Conservation (phyloP, 1,140 invertebrate genomes). For the Micrasema minimum region DNA sequence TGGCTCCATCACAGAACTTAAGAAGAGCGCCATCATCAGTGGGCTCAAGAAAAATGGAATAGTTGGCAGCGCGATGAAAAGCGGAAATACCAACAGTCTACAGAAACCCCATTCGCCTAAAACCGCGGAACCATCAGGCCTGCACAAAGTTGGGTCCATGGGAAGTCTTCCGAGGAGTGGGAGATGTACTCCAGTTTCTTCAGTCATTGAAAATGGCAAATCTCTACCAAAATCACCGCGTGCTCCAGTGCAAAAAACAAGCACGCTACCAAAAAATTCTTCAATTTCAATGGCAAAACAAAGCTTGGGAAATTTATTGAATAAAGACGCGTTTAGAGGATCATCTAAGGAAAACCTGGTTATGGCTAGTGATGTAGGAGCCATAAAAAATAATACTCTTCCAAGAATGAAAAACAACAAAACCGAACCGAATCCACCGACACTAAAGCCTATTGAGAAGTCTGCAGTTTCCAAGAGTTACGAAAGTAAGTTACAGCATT, state of each 20-base stretch:
- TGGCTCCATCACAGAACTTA: slow-evolving; percentile 33
- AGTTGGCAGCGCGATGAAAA: slow-evolving; percentile 30
- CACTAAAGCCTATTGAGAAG: slow-evolving; percentile 50
- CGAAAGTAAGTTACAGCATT: slow-evolving; percentile 47
- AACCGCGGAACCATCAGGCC: slow-evolving; percentile 22
- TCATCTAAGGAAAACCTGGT: slow-evolving; percentile 62
- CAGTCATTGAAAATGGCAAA: slow-evolving; percentile 39
- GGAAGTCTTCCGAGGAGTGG: slow-evolving; percentile 50
- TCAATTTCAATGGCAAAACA: slow-evolving; percentile 60
- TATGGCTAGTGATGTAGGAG: slow-evolving; percentile 57
- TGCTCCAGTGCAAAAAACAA: slow-evolving; percentile 22
- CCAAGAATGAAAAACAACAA: slow-evolving; percentile 60
- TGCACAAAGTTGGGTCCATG: slow-evolving; percentile 47
- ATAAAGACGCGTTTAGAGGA: slow-evolving; percentile 57
- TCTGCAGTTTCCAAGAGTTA: slow-evolving; percentile 37
- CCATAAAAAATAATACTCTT: slow-evolving; percentile 61
- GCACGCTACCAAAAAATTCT: slow-evolving; percentile 31
- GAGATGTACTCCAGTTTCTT: slow-evolving; percentile 46
- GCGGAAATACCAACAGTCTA: slow-evolving; percentile 42
- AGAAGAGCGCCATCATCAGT: slow-evolving; percentile 44
- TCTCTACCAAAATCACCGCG: slow-evolving; percentile 37
- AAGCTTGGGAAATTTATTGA: slow-evolving; percentile 61
- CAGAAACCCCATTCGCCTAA: slow-evolving; percentile 32
- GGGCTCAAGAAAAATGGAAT: slow-evolving; percentile 42
- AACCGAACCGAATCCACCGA: slow-evolving; percentile 55